phyloP scores from a whole-genome alignment of 2,113 vertebrate genomes.

The Corythoichthys haematopterus region DNA sequence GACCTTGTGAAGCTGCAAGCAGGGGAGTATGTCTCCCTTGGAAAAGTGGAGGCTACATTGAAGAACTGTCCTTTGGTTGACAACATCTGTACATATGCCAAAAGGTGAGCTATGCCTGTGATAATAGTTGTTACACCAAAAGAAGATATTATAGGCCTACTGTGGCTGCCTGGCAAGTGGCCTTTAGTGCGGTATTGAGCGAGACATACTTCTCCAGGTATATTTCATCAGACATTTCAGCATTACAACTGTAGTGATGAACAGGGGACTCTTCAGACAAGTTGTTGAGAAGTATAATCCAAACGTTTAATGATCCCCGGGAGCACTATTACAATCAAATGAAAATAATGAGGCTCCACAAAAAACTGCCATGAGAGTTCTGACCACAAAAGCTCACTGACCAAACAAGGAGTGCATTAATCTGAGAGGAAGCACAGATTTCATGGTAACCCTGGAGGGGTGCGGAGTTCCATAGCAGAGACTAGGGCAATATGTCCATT shows the following conservation, averaged over 20 bases:
- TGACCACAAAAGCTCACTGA: no score
- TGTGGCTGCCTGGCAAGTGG: neutral
- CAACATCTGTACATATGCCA: constrained; percentile 95
- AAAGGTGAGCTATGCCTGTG: constrained; percentile 70
- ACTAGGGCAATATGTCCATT: no score
- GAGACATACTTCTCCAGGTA: neutral
- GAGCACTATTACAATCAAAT: no score
- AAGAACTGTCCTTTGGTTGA: constrained; percentile 90
- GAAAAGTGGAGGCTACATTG: constrained; percentile 90
- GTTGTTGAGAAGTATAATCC: no score
- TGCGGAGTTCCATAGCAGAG: no score
- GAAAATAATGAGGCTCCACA: no score
- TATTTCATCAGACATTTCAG: neutral
- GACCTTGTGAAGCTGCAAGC: constrained; percentile 95
- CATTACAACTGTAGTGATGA: neutral
- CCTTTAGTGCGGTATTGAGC: neutral
- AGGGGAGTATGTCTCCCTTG: constrained; percentile 93
- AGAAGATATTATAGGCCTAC: neutral
- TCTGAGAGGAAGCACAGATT: no score
- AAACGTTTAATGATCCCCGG: no score
- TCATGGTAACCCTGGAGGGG: no score
- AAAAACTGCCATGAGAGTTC: no score
- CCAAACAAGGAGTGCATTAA: no score
- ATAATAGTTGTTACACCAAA: neutral
- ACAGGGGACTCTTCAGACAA: no score